Evolutionary conservation across 2,888 invertebrate species (phyloP).

Genomic region (Steinernema carpocapsae): DNA sequence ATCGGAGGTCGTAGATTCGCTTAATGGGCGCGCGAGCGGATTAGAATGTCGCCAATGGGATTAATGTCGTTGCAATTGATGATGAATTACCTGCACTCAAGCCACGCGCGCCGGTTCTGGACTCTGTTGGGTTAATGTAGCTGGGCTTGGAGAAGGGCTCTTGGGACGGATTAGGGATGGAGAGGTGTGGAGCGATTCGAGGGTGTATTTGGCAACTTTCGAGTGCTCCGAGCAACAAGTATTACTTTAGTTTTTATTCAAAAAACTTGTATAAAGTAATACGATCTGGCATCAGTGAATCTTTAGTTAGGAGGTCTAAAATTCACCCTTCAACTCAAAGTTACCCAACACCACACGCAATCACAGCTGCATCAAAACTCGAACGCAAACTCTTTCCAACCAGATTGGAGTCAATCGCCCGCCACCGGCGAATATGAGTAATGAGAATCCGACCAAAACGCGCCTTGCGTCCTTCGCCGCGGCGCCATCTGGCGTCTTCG

Average conservation of each 20-base stretch:
- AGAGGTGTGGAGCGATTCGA: too few species aligned
- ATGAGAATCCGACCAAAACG: slow-evolving; percentile 21
- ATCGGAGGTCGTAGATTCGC: slow-evolving; percentile 33
- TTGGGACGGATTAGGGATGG: background rate
- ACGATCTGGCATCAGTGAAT: too few species aligned
- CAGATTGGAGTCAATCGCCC: background rate
- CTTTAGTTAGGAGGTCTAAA: too few species aligned
- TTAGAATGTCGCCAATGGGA: slow-evolving; percentile 35
- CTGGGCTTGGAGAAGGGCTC: background rate
- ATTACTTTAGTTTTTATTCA: background rate
- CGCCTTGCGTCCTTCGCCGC: background rate
- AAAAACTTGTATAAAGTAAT: background rate
- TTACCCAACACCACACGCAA: too few species aligned
- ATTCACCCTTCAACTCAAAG: too few species aligned
- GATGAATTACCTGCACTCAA: slow-evolving; percentile 34
- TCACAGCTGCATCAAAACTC: too few species aligned
- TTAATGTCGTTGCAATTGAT: slow-evolving; percentile 34
- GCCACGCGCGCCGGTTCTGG: slow-evolving; percentile 1
- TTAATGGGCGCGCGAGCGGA: slow-evolving; percentile 33
- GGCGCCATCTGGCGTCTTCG: slow-evolving; percentile 25
- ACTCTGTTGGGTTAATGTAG: background rate
- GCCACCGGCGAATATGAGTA: slow-evolving; percentile 25
- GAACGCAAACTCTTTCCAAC: too few species aligned
- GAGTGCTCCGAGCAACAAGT: background rate
- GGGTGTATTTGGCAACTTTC: too few species aligned